Evolutionary conservation across 2,113 vertebrate species (phyloP).

Genomic region (Bubalus kerabau): DNA sequence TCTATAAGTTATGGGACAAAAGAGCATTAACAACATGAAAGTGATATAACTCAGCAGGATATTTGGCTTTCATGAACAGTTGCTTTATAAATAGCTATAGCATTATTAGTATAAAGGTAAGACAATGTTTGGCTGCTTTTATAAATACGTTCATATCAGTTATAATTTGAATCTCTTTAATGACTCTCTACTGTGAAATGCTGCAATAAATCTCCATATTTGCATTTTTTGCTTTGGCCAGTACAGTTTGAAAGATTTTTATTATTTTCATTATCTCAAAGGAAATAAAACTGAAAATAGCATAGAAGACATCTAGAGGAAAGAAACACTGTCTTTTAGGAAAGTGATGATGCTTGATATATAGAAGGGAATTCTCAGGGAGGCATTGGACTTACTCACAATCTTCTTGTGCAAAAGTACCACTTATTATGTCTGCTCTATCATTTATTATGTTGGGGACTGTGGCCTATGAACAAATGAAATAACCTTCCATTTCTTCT

Average conservation of each 20-base stretch:
- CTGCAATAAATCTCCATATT: background rate
- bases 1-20: background rate
- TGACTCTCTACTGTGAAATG: background rate
- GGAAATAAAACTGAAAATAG: background rate
- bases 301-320: background rate
- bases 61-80: background rate
- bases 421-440: background rate
- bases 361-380: background rate
- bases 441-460: background rate
- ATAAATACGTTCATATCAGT: background rate
- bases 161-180: background rate
- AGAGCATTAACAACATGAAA: background rate
- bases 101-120: background rate
- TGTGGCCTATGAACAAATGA: background rate
- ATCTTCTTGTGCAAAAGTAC: background rate
- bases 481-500: background rate
- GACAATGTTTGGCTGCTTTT: background rate
- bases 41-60: background rate
- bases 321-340: background rate
- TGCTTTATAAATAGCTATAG: background rate
- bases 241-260: background rate
- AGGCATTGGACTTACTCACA: background rate
- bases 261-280: background rate
- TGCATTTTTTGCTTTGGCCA: background rate
- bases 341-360: background rate